Conservation (phyloP, 2,888 invertebrate genomes). For the Cistogaster globosa region DNA sequence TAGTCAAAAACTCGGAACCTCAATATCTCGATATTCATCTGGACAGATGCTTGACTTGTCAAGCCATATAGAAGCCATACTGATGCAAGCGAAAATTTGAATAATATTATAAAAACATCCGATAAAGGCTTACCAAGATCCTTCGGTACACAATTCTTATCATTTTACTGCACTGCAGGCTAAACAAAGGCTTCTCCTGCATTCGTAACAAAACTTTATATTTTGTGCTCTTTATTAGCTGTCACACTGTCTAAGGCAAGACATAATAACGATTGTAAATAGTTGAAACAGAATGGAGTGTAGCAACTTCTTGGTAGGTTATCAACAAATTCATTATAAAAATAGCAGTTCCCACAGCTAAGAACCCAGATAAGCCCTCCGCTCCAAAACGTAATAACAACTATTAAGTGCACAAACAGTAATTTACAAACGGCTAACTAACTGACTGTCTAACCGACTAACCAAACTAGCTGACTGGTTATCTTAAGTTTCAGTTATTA, state of each 20-base stretch:
- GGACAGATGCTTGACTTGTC: too few species aligned
- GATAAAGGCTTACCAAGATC: too few species aligned
- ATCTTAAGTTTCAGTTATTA: conserved; percentile 51
- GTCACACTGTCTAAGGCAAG: conserved; percentile 26
- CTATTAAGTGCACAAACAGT: conserved; percentile 16
- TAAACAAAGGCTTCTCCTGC: too few species aligned
- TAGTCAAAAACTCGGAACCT: too few species aligned
- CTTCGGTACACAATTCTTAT: too few species aligned
- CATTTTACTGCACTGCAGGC: too few species aligned
- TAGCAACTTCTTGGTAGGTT: conserved; percentile 54
- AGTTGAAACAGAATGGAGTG: not conserved
- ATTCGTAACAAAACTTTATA: not conserved
- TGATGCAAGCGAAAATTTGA: too few species aligned
- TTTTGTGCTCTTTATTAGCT: not conserved
- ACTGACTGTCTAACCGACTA: conserved; percentile 18
- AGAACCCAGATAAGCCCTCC: conserved; percentile 55
- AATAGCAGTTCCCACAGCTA: conserved; percentile 68
- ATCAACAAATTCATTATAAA: conserved; percentile 53
- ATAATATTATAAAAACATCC: too few species aligned
- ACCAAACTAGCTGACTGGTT: conserved; percentile 17
- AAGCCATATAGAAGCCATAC: too few species aligned
- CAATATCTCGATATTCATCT: too few species aligned
- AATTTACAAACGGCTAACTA: conserved; percentile 49
- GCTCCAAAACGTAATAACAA: conserved; percentile 18
- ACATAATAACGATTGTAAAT: conserved; percentile 18